A percentile compares a stretch with the other conserved stretches of the same genome.
phyloP scores from a whole-genome alignment of 2,888 invertebrate species.

The Pyrrhosoma nymphula region DNA sequence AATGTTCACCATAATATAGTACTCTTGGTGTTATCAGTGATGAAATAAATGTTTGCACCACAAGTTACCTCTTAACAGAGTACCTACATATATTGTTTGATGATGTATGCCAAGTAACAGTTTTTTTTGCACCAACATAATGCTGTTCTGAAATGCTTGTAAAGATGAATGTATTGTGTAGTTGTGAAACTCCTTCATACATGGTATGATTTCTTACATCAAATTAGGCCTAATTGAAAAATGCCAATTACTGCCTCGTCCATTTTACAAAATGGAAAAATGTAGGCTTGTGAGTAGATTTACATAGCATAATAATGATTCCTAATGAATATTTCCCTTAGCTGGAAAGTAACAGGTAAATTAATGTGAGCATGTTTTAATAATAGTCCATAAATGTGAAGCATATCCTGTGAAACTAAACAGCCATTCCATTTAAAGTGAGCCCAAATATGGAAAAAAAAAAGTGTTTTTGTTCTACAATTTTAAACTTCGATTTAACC shows the following conservation, averaged over 20 bases:
- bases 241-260: not conserved
- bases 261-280: not conserved
- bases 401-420: not conserved
- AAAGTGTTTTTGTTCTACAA: too few species aligned
- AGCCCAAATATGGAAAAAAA: too few species aligned
- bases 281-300: not conserved
- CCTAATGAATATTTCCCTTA: not conserved
- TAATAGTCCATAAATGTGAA: not conserved
- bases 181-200: not conserved
- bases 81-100: not conserved
- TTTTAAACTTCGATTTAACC: too few species aligned
- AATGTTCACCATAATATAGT: not conserved
- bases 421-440: too few species aligned
- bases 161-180: conserved; percentile 16
- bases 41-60: not conserved
- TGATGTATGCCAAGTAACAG: not conserved
- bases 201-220: not conserved
- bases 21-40: not conserved
- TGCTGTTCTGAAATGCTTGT: conserved; percentile 15
- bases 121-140: not conserved
- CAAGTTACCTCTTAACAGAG: not conserved
- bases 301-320: not conserved
- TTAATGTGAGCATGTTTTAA: conserved; percentile 33
- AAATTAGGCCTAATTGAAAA: not conserved
- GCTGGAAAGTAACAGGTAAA: conserved; percentile 28